Evolutionary conservation across 2,113 vertebrate species (phyloP).

Genomic region (Lipotes vexillifer): DNA sequence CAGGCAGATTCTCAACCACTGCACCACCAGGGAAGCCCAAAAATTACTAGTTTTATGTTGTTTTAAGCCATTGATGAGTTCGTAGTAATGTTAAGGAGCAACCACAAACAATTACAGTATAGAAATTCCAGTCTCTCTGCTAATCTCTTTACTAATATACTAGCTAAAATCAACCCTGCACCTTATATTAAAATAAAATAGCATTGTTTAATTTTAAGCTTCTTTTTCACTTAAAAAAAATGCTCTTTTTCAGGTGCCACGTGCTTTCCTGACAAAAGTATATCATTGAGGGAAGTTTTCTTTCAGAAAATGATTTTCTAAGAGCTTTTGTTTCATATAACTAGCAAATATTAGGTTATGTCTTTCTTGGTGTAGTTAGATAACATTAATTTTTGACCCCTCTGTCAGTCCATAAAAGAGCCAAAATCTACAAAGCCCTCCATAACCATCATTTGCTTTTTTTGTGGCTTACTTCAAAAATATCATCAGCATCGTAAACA

Average conservation of each 20-base stretch:
- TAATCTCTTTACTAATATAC: background rate
- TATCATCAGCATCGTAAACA: background rate
- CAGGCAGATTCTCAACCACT: too few species aligned
- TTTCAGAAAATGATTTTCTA: background rate
- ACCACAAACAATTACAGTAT: background rate
- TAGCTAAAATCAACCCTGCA: background rate
- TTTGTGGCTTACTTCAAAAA: background rate
- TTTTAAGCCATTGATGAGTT: background rate
- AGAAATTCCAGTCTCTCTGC: background rate
- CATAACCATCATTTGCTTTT: background rate
- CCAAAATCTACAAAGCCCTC: background rate
- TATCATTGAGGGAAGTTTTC: background rate
- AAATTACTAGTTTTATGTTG: background rate
- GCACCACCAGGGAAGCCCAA: too few species aligned
- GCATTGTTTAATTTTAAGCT: background rate
- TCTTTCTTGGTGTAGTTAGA: background rate
- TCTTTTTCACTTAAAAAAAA: background rate
- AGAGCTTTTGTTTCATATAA: constrained; percentile 7
- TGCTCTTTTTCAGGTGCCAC: background rate
- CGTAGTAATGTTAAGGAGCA: background rate
- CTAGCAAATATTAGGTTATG: constrained; percentile 1
- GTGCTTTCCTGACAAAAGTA: background rate
- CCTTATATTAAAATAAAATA: background rate
- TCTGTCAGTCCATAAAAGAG: background rate
- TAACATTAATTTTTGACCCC: background rate